Evolutionary conservation across 2,888 invertebrate species (phyloP).

Genomic region (Brachyptera putata): DNA sequence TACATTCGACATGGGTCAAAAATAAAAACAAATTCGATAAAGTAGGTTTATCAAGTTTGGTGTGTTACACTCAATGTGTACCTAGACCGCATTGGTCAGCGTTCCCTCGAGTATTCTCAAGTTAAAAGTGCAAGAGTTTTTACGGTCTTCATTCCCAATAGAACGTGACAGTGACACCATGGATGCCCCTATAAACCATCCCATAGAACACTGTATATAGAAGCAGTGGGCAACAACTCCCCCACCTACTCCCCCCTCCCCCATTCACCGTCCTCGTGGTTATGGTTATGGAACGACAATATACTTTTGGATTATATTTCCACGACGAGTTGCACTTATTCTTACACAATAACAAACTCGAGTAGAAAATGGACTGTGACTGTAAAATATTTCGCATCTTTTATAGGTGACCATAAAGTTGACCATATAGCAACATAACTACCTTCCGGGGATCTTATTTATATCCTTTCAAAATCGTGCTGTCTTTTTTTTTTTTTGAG

Average conservation of each 20-base stretch:
- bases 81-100: conserved; percentile 4
- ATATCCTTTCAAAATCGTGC: conserved; percentile 20
- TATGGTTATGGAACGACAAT: conserved; percentile 16
- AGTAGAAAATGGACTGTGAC: conserved; percentile 16
- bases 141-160: conserved; percentile 16
- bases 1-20: too few relatives aligned
- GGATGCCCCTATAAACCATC: conserved; percentile 7
- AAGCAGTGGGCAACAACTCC: background rate
- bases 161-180: conserved; percentile 6
- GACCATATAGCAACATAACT: conserved; percentile 16
- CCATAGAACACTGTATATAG: background rate
- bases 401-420: conserved; percentile 28
- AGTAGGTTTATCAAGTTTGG: too few relatives aligned
- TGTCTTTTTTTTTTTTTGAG: conserved; percentile 1
- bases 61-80: conserved; percentile 5
- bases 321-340: conserved; percentile 8
- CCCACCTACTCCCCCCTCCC: too few relatives aligned
- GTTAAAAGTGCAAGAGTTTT: conserved; percentile 17
- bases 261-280: too few relatives aligned
- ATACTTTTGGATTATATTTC: conserved; percentile 16
- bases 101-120: background rate
- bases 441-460: conserved; percentile 10
- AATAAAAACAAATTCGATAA: too few relatives aligned
- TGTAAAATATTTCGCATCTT: conserved; percentile 28
- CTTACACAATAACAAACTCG: conserved; percentile 17